These are phyloP conservation scores for Buteo buteo DNA, from an alignment of 2,113 vertebrate genomes.

Conservation along the genomic window DNA sequence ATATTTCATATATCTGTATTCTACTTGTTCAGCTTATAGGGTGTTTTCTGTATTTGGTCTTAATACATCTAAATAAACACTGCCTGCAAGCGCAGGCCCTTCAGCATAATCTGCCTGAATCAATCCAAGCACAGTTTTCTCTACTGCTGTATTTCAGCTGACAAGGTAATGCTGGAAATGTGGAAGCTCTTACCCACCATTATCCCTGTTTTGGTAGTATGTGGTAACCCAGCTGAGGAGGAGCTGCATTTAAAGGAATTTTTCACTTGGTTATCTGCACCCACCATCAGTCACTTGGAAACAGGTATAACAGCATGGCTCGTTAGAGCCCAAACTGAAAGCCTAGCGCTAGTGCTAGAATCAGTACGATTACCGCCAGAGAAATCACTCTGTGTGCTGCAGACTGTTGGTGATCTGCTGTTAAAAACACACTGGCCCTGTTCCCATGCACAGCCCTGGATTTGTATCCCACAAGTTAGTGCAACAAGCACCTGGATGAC, in stretches of 20 bases:
- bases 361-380: not conserved
- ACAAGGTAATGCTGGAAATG: not conserved
- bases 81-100: not conserved
- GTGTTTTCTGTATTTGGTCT: not conserved
- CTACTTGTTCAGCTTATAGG: not conserved
- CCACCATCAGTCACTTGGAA: not conserved
- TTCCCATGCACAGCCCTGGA: not conserved
- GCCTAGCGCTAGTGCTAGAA: not conserved
- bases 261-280: not conserved
- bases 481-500: not conserved
- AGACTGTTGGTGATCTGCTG: not conserved
- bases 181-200: not conserved
- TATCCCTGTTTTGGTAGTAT: not conserved
- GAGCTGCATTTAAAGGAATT: not conserved
- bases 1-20: not conserved
- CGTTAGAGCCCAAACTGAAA: not conserved
- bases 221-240: not conserved
- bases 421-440: not conserved
- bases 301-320: not conserved
- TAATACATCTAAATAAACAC: not conserved
- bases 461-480: not conserved
- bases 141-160: not conserved
- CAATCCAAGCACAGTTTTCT: not conserved
- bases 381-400: not conserved
- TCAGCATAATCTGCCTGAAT: not conserved